A percentile compares a stretch with the other conserved stretches of the same genome.
phyloP scores from a whole-genome alignment of 1,140 invertebrate species.

The Drosophila obscura region DNA sequence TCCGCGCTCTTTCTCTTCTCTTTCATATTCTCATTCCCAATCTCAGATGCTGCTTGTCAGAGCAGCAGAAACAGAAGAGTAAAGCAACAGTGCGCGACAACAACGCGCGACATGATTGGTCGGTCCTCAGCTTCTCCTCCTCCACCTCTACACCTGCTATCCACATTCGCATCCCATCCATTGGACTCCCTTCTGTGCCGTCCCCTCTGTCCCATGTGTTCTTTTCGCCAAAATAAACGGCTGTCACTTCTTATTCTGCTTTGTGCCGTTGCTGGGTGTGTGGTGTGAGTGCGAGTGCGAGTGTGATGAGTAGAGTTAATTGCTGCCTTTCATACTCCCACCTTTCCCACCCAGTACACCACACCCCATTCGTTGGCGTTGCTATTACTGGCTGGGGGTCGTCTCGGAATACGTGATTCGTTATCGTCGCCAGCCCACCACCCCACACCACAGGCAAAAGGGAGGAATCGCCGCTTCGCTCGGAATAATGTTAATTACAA shows the following conservation, averaged over 20 bases:
- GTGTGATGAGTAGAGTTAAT: constrained; percentile 59
- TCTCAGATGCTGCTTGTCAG: constrained; percentile 41
- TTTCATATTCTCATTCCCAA: constrained; percentile 15
- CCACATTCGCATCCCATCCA: constrained; percentile 4
- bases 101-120: constrained; percentile 70
- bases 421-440: constrained; percentile 29
- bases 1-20: constrained; percentile 21
- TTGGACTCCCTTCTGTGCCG: constrained; percentile 12
- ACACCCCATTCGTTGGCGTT: constrained; percentile 26
- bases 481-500: constrained; percentile 54
- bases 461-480: constrained; percentile 20
- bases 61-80: constrained; percentile 50
- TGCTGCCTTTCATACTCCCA: constrained; percentile 50
- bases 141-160: constrained; percentile 6
- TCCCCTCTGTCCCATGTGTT: constrained; percentile 11
- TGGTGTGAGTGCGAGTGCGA: constrained; percentile 30
- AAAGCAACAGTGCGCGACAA: constrained; percentile 60
- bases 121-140: constrained; percentile 43
- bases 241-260: too few species aligned
- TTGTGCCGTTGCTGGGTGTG: neutral
- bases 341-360: neutral
- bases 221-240: too few species aligned
- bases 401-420: constrained; percentile 55
- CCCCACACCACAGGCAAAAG: constrained; percentile 15
- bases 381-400: constrained; percentile 51